Evolutionary conservation across 2,797 vertebrate genomes (phyloP).

Genomic region (Pteronotus mesoamericanus): DNA sequence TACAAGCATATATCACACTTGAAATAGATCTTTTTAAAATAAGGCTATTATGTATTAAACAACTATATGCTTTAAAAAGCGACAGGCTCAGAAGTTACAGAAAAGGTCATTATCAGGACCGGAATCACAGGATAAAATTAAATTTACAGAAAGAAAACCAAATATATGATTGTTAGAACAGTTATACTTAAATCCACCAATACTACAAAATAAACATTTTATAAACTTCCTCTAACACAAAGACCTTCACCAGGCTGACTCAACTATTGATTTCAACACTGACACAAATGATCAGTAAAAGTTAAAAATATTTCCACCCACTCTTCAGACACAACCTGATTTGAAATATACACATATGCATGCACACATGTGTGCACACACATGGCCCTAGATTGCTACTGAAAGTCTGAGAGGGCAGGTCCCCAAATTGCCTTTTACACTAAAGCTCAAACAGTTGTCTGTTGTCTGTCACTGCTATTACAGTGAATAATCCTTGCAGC

Average conservation of each 20-base stretch:
- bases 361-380: too few relatives aligned
- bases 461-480: conserved; percentile 27
- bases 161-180: neutral
- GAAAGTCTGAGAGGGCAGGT: neutral
- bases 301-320: neutral
- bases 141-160: conserved; percentile 8
- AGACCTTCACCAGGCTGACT: conserved; percentile 27
- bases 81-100: conserved; percentile 1
- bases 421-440: conserved; percentile 29
- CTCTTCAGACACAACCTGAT: conserved; percentile 18
- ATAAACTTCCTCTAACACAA: conserved; percentile 22
- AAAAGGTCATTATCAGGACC: neutral
- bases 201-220: conserved; percentile 34
- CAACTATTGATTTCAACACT: neutral
- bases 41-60: conserved; percentile 11
- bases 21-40: neutral
- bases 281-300: neutral
- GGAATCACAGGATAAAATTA: conserved; percentile 1
- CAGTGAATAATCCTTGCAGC: conserved; percentile 55
- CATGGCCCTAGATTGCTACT: neutral
- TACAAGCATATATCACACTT: neutral
- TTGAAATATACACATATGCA: neutral
- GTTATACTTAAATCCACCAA: conserved; percentile 26
- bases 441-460: conserved; percentile 41
- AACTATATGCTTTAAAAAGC: neutral